Evolutionary conservation across 2,113 vertebrate species (phyloP).

Genomic region (Ploceus nigricollis): DNA sequence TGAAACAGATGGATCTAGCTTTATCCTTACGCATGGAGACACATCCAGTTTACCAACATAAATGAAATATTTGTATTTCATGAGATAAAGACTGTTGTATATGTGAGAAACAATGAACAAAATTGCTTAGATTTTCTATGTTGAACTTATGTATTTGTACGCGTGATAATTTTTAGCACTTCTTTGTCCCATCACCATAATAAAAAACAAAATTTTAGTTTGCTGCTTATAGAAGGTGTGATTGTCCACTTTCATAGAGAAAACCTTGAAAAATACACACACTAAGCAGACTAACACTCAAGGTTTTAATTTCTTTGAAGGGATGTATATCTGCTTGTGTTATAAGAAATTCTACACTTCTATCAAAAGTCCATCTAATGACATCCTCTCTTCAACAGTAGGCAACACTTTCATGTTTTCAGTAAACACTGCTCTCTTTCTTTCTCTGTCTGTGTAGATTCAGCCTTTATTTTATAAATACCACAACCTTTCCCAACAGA

Average conservation of each 20-base stretch:
- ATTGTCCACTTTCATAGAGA: not conserved
- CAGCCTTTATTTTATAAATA: not conserved
- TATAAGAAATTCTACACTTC: not conserved
- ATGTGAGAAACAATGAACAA: not conserved
- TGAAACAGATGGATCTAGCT: not conserved
- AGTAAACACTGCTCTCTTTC: not conserved
- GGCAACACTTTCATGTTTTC: not conserved
- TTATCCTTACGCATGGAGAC: not conserved
- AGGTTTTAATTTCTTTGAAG: not conserved
- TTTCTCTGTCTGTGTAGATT: not conserved
- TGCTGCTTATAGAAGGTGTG: not conserved
- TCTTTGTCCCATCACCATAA: not conserved
- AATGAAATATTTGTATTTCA: not conserved
- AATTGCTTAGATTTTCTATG: not conserved
- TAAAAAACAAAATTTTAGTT: not conserved
- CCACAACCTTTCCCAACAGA: not conserved
- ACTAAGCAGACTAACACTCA: not conserved
- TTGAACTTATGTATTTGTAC: not conserved
- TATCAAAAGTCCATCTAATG: not conserved
- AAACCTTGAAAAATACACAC: not conserved
- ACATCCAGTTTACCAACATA: not conserved
- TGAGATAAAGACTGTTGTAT: not conserved
- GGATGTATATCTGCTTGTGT: not conserved
- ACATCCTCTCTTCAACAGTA: not conserved
- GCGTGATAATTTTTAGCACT: not conserved